phyloP scores from a whole-genome alignment of 2,888 invertebrate genomes.

The Ditula angustiorana region DNA sequence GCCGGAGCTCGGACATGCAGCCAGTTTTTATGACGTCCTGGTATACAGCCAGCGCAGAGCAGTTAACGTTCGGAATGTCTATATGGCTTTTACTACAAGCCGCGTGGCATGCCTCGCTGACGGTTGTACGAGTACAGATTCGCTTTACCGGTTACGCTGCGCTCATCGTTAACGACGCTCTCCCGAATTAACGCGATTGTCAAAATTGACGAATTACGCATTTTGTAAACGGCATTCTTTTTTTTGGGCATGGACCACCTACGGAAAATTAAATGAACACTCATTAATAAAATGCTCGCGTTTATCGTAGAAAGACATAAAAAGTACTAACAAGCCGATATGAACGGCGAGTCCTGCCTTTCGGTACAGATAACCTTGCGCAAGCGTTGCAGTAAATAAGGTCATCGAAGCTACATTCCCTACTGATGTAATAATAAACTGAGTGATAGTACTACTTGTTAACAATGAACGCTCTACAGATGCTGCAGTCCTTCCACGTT shows the following conservation, averaged over 20 bases:
- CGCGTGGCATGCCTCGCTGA: slow-evolving; percentile 29
- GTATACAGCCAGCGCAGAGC: slow-evolving; percentile 42
- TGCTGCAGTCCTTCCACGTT: too few relatives aligned
- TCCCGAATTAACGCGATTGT: slow-evolving; percentile 62
- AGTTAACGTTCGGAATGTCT: slow-evolving; percentile 1
- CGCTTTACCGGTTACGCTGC: slow-evolving; percentile 63
- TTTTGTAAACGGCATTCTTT: slow-evolving; percentile 43
- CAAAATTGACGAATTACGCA: slow-evolving; percentile 55
- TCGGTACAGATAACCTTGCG: slow-evolving; percentile 67
- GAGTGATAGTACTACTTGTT: neutral
- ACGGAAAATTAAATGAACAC: slow-evolving; percentile 27
- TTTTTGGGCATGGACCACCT: slow-evolving; percentile 41
- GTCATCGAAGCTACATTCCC: slow-evolving; percentile 60
- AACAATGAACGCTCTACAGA: too few relatives aligned
- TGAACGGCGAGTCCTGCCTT: slow-evolving; percentile 57
- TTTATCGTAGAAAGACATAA: slow-evolving; percentile 30
- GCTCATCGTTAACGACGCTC: slow-evolving; percentile 67
- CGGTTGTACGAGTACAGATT: slow-evolving; percentile 45
- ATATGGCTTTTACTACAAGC: neutral
- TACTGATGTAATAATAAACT: slow-evolving; percentile 41
- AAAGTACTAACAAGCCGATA: slow-evolving; percentile 53
- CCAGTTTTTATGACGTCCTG: slow-evolving; percentile 66
- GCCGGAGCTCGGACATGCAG: slow-evolving; percentile 53
- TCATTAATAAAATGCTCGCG: slow-evolving; percentile 24
- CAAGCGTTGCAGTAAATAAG: slow-evolving; percentile 65